Evolutionary conservation across 2,113 vertebrate species (phyloP), one percentile per base, ranked within the genome.

Genomic region (Carassius gibelio): DNA sequence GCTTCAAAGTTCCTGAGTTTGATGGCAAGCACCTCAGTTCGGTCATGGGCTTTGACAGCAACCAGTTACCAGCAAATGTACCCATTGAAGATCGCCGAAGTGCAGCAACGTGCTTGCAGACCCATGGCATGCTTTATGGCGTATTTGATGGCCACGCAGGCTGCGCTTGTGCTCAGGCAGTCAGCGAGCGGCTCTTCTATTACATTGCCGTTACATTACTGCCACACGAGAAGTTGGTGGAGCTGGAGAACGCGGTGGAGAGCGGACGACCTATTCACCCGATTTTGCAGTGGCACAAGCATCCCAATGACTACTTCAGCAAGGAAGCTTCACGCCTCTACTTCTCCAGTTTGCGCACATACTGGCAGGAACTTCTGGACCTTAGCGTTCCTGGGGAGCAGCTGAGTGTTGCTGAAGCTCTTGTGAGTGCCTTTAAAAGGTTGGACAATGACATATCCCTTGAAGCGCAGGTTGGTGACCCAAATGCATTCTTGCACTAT

Each of bases 1-100:
- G 95, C 90, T 99, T 99, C 90, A 99, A 99, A 95, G 97, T 99
- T n/a, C 98, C 98, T 17, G 98, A 99, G 92, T 99, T 99, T 90
- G 98, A 99, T 92, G 98, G 98, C 52, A 99, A 99, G 93, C 99
- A 99, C 83, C 93, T 99, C 76, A 99, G 98, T 81, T 96, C 97
- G 1, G 91, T 99, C 80, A 95, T 98, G 90, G 97, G 98, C 38
- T 99, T 99, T 0, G 98, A 99, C 89, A 99, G 97, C 84, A 99
- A 99, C 89, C 98, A 99, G 91, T 94, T 99, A 77, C 97, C 98
- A 34, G 97, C 98, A 59, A 99, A 99, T 57, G 97, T 97, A 38
- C 98, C 98, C 0, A 98, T 99, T 5, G 98, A 99, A 91, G 98
- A 99, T 90, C 93, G 98, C 5, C 95, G 98, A 75, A 99, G 98